These are phyloP conservation scores for Orthonyx spaldingii DNA, from an alignment of 2,113 vertebrate species.

Conservation along the genomic window DNA sequence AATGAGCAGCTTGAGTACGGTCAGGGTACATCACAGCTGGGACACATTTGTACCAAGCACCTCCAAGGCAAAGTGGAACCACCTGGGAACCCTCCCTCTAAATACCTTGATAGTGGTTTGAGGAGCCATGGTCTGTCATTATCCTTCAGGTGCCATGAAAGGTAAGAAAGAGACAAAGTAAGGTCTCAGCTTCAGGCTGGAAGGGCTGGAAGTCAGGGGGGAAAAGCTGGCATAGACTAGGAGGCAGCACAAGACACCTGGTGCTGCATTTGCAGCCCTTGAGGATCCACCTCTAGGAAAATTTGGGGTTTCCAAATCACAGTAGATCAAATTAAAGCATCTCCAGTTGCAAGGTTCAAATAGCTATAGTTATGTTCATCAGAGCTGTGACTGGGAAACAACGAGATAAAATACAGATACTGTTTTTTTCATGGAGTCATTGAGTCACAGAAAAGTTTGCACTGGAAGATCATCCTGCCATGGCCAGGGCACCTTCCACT, in stretches of 20 bases:
- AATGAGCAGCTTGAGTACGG: not conserved
- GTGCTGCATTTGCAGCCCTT: not conserved
- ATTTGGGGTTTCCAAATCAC: not conserved
- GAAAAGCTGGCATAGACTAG: accelerated
- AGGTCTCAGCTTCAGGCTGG: not conserved
- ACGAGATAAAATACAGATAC: not conserved
- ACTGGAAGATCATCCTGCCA: not conserved
- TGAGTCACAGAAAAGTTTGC: not conserved
- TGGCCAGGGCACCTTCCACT: not conserved
- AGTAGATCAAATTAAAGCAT: not conserved
- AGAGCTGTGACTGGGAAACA: not conserved
- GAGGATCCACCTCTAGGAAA: not conserved
- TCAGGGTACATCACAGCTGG: not conserved
- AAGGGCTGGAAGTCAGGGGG: not conserved
- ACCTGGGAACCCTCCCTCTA: not conserved
- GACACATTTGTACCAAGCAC: not conserved
- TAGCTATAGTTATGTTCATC: not conserved
- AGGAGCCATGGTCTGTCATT: accelerated
- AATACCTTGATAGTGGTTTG: no score
- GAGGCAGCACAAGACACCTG: not conserved
- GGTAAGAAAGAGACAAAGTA: not conserved
- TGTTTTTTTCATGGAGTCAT: not conserved
- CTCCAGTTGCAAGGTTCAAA: not conserved
- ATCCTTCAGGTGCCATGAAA: not conserved
- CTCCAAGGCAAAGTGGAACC: not conserved